Evolutionary conservation across 2,888 invertebrate species (phyloP).

Genomic region (Heliconius ismenius): DNA sequence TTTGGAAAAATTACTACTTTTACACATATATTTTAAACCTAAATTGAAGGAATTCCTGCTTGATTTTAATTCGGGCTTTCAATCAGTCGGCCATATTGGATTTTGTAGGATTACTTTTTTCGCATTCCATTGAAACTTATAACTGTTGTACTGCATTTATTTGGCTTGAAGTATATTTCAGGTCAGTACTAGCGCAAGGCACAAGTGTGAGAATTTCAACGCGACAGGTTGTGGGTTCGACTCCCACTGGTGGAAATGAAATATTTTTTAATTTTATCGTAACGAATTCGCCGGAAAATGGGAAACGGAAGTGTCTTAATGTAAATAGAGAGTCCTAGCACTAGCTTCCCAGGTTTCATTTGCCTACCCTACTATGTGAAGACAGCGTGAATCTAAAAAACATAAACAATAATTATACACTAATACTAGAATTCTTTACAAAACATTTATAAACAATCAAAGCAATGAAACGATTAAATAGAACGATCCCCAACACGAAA

Average conservation of each 20-base stretch:
- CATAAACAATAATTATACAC: background rate
- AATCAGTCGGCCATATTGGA: constrained; percentile 16
- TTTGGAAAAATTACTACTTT: constrained; percentile 26
- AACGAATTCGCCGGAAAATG: too few species aligned
- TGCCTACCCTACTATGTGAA: background rate
- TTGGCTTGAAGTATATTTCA: background rate
- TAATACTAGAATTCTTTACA: background rate
- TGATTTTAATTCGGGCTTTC: constrained; percentile 9
- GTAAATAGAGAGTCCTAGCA: background rate
- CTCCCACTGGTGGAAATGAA: background rate
- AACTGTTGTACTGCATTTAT: background rate
- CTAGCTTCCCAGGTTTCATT: background rate
- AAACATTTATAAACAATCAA: constrained; percentile 2
- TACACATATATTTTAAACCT: constrained; percentile 22
- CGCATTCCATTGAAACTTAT: constrained; percentile 8
- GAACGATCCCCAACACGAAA: constrained; percentile 12
- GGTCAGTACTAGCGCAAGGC: background rate
- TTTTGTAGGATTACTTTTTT: constrained; percentile 12
- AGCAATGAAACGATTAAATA: constrained; percentile 4
- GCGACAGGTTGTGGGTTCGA: background rate
- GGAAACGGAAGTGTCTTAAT: background rate
- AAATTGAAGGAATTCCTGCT: constrained; percentile 3
- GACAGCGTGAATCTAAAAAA: background rate
- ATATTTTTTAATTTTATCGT: too few species aligned
- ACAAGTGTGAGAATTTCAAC: too few species aligned